Conservation (phyloP, 2,113 vertebrate genomes). For the Corythoichthys intestinalis region DNA sequence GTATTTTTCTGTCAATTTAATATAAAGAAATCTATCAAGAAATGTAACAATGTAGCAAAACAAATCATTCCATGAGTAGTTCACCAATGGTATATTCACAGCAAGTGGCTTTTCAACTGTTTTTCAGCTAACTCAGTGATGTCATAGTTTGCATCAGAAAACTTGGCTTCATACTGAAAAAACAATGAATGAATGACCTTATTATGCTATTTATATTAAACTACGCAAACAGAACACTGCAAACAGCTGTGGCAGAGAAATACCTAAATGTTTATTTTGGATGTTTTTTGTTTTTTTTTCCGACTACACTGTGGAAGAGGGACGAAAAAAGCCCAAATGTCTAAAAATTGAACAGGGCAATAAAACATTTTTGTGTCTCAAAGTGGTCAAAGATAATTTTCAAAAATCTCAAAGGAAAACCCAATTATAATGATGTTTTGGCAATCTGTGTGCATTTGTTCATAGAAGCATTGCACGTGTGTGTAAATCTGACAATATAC, state of each 20-base stretch:
- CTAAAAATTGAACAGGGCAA: neutral
- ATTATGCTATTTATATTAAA: conserved; percentile 12
- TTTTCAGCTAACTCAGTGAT: neutral
- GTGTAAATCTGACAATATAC: neutral
- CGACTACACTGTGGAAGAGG: neutral
- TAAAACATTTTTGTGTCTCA: neutral
- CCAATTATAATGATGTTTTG: neutral
- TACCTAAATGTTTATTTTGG: conserved; percentile 1
- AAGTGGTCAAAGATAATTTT: neutral
- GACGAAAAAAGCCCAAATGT: neutral
- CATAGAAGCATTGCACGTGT: neutral
- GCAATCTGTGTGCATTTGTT: neutral
- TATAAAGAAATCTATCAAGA: too few relatives aligned
- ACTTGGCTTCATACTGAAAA: neutral
- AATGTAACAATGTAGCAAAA: neutral
- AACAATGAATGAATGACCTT: conserved; percentile 1
- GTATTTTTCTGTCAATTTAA: neutral
- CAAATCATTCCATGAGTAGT: neutral
- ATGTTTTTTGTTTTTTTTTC: neutral
- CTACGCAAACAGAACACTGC: neutral
- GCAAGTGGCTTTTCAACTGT: neutral
- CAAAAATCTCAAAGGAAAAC: neutral
- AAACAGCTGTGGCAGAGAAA: neutral
- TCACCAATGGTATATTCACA: neutral
- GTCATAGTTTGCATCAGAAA: conserved; percentile 8